Base-by-base conservation (phyloP, 2,888 invertebrate species). In the Beris morrisii region DNA sequence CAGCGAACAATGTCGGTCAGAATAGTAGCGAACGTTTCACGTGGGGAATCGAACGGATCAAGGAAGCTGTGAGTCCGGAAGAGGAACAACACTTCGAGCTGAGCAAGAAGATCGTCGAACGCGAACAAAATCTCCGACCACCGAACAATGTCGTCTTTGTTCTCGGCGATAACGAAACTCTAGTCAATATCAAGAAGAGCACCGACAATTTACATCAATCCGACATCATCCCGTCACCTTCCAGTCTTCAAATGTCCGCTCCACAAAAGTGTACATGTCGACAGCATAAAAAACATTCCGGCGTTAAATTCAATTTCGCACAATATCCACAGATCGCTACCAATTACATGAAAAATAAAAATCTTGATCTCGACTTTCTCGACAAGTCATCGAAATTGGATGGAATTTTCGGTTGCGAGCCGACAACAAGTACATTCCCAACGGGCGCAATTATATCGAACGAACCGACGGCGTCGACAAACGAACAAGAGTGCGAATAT, bases 261-360 rank as follows among this genome's bases (percentile, higher is more conserved):
- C 54, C 52, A 65, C 65, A 46, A 72, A 83, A 66, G 48, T 56
- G 69, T 58, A 44, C 67, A 22, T 58, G 53, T 13, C 82, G 83
- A 76, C 82, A 83, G 82, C 82, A 83, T 73, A 86, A 86, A 74
- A 84, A 85, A 82, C 85, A 87, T 84, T 87, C 87, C 77, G 88
- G 88, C 74, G 87, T 88, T 77, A 89, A 88, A 79, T 89, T 89
- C 76, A 88, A 88, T 77, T 87, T 89, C 75, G 87, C 87, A 78
- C 87, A 88, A 80, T 88, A 88, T 80, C 88, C 88, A 38, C 88
- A 88, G 77, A 88, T 88, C 77, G 87, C 88, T 72, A 87, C 86
- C 73, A 88, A 88, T 79, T 89, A 89, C 76, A 88, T 89, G 88
- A 87, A 87, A 80, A 88, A 87, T 77, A 89, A 89, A 79, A 88